Percentiles rank a stretch among this genome's conserved stretches.
phyloP scores from a whole-genome alignment of 2,888 invertebrate species.

The Rapana venosa region DNA sequence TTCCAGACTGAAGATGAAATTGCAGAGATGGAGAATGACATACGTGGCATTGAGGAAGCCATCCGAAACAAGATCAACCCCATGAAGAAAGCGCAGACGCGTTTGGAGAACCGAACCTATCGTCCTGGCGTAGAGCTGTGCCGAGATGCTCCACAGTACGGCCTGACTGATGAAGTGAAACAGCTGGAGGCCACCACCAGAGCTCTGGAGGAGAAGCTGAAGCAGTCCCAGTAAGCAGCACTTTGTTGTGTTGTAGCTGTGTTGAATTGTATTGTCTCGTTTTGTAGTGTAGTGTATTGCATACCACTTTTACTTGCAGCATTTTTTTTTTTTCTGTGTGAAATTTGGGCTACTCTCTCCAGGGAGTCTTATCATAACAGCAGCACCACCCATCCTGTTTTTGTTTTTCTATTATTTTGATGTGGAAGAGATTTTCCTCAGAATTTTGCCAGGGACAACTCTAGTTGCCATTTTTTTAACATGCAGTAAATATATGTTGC shows the following conservation, averaged over 20 bases:
- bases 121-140: constrained; percentile 86
- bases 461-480: no score
- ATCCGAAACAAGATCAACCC: constrained; percentile 87
- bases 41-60: constrained; percentile 86
- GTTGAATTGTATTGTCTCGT: no score
- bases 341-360: no score
- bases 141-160: constrained; percentile 78
- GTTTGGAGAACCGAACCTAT: constrained; percentile 90
- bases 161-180: constrained; percentile 78
- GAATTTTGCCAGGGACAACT: no score
- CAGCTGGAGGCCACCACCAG: constrained; percentile 77
- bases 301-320: no score
- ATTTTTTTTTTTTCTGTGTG: no score
- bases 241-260: neutral
- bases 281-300: no score
- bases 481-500: no score
- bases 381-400: no score
- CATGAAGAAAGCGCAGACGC: constrained; percentile 90
- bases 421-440: no score
- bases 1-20: constrained; percentile 84
- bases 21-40: constrained; percentile 87
- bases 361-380: no score
- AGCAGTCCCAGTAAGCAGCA: constrained; percentile 77
- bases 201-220: constrained; percentile 83
- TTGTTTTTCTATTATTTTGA: no score